Evolutionary conservation across 2,797 vertebrate species (phyloP).

Genomic region (Catamblyrhynchus diadema): DNA sequence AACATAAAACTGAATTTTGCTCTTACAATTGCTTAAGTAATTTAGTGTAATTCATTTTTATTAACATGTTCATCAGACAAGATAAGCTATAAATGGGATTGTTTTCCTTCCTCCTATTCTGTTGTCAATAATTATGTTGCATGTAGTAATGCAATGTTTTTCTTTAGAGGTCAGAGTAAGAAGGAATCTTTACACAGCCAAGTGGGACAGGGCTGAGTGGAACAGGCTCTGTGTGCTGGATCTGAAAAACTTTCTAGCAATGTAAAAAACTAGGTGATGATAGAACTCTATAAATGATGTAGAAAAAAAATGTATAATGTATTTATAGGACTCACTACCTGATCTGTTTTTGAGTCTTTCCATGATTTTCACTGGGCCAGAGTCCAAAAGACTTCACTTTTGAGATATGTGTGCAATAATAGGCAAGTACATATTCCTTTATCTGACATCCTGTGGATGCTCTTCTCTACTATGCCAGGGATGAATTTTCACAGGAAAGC

Average conservation of each 20-base stretch:
- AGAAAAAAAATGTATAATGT: background rate
- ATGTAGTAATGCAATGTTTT: background rate
- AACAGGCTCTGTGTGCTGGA: background rate
- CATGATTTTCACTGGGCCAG: background rate
- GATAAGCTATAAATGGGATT: background rate
- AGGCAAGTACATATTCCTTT: background rate
- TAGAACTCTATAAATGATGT: background rate
- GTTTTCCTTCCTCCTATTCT: background rate
- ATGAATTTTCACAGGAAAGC: background rate
- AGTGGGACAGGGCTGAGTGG: background rate
- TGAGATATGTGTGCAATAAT: background rate
- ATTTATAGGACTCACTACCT: background rate
- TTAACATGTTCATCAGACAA: background rate
- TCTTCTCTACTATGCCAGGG: background rate
- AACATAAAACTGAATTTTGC: slow-evolving; percentile 53
- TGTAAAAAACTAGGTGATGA: background rate
- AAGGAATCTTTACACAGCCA: background rate
- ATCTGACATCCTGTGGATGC: background rate
- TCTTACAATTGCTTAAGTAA: slow-evolving; percentile 46
- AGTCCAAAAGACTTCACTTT: background rate
- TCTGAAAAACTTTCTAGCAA: background rate
- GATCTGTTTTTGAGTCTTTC: background rate
- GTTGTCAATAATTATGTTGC: background rate
- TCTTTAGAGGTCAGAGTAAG: background rate
- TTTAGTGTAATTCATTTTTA: slow-evolving; percentile 47